A percentile compares a stretch with the other conserved stretches of the same genome.
Evolutionary conservation across 2,888 invertebrate genomes (phyloP).

Genomic region (Brachyptera risi): DNA sequence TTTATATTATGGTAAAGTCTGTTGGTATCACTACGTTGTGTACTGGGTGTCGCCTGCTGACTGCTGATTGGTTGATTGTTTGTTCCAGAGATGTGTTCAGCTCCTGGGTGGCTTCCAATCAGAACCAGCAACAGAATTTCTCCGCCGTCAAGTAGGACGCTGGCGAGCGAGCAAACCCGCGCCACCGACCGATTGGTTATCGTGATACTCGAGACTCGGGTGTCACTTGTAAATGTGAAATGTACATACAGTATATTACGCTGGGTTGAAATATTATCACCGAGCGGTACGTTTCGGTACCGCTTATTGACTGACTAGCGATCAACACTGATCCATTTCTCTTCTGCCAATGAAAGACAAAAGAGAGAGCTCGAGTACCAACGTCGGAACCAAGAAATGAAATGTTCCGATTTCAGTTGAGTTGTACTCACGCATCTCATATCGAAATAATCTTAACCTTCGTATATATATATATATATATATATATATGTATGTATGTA

Average conservation of each 20-base stretch:
- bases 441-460: neutral
- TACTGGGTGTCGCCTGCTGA: too few species aligned
- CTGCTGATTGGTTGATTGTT: too few species aligned
- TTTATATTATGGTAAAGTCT: too few species aligned
- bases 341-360: conserved; percentile 6
- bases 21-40: too few species aligned
- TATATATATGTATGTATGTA: conserved; percentile 5
- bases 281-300: neutral
- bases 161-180: neutral
- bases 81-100: conserved; percentile 82
- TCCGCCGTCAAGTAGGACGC: conserved; percentile 69
- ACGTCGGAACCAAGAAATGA: too few species aligned
- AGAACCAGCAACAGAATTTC: conserved; percentile 71
- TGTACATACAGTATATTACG: conserved; percentile 9
- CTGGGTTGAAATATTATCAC: neutral
- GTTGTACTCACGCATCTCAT: neutral
- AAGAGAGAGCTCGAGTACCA: neutral
- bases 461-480: too few species aligned
- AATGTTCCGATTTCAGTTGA: too few species aligned
- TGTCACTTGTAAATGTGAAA: conserved; percentile 30
- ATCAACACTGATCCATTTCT: conserved; percentile 4
- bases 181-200: conserved; percentile 13
- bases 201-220: conserved; percentile 29
- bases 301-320: conserved; percentile 28
- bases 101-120: conserved; percentile 83